phyloP scores from a whole-genome alignment of 2,888 invertebrate species.

The Zele albiditarsus region DNA sequence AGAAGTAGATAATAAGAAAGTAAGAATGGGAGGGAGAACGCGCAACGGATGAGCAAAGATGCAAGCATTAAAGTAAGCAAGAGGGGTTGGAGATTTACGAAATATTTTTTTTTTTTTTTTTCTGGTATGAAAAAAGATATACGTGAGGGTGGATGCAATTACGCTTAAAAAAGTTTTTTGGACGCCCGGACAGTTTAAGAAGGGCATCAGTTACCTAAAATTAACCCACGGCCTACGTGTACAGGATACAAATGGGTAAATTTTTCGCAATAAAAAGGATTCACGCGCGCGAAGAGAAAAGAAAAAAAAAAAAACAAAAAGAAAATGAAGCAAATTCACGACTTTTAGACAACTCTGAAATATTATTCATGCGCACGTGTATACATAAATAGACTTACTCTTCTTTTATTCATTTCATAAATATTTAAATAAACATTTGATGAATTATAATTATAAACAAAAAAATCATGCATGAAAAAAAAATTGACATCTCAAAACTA shows the following conservation, averaged over 20 bases:
- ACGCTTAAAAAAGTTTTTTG: slow-evolving; percentile 58
- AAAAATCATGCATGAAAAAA: too few relatives aligned
- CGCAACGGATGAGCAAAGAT: slow-evolving; percentile 28
- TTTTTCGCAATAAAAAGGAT: slow-evolving; percentile 43
- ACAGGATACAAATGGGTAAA: slow-evolving; percentile 60
- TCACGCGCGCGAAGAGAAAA: slow-evolving; percentile 12
- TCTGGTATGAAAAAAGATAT: neutral
- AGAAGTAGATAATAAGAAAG: slow-evolving; percentile 6
- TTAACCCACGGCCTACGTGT: slow-evolving; percentile 59
- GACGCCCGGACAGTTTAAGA: slow-evolving; percentile 54
- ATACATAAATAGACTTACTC: neutral
- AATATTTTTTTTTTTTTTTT: neutral
- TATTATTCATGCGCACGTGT: neutral
- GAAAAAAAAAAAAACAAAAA: neutral
- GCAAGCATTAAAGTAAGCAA: slow-evolving; percentile 18
- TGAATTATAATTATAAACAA: too few relatives aligned
- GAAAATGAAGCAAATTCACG: neutral
- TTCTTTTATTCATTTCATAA: too few relatives aligned
- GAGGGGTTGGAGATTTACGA: neutral
- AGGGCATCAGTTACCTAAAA: slow-evolving; percentile 65
- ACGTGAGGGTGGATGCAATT: slow-evolving; percentile 55
- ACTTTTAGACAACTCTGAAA: neutral
- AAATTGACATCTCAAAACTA: too few relatives aligned
- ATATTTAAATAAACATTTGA: too few relatives aligned
- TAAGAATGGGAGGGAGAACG: slow-evolving; percentile 10